Base-by-base conservation (phyloP, 1,140 invertebrate species). In the Drosophila nebulosa region DNA sequence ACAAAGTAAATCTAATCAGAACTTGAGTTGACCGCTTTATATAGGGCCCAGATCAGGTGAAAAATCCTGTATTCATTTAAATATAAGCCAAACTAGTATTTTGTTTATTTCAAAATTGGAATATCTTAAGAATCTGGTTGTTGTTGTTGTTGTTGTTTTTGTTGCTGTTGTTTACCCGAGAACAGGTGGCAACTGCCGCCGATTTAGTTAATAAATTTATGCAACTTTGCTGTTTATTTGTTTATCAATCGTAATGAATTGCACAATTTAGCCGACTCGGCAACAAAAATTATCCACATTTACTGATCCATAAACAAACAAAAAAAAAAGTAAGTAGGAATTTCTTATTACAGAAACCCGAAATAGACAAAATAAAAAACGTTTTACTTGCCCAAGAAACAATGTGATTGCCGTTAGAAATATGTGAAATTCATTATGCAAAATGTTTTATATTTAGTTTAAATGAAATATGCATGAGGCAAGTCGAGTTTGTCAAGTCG, bases 61-160 rank as follows among this genome's bases (percentile, higher is more conserved):
- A 78, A 89, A 89, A 89, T 90, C 85, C 77, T 89, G 85, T 77
- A 74, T 63, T 79, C 68, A 89, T 89, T 90, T 89, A 73, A 90
- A 90, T 90, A 90, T 72, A 74, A 61, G 78, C 50, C 83, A 90
- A 90, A 90, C 89, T 84, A 84, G 89, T 90, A 90, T 90, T 89
- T 89, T 90, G 89, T 90, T 90, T 90, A 80, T 90, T 68, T 67
- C 68, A 68, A 70, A 27, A 50, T 79, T 36, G 42, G 65, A 69
- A 76, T 76, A 76, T 69, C 52, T 86, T 68, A 69, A 55, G 32
- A 66, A 51, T 67, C 69, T 69, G 66, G 64, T 69, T 77, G 77
- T 57, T 83, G 68, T 66, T 72, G 78, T 79, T 88, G 83, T 83
- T 88, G 77, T 76, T 86, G 83, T 83, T 88, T 83, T 61, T 71